Percentiles rank a stretch among this genome's conserved stretches.
Evolutionary conservation across 2,888 invertebrate species (phyloP).

Genomic region (Tenthredo amoena): DNA sequence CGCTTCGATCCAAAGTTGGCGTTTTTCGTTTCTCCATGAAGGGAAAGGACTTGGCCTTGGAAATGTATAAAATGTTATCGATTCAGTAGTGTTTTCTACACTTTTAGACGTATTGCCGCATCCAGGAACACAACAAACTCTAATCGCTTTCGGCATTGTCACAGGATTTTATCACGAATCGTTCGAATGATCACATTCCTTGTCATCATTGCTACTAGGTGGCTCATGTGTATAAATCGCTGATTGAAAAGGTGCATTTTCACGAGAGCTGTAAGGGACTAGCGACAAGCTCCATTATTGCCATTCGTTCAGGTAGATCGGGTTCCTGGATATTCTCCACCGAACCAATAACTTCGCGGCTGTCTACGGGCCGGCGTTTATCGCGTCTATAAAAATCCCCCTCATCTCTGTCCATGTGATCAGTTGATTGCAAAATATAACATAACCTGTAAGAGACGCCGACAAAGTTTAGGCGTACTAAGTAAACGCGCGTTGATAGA

Average conservation of each 20-base stretch:
- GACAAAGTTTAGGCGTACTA: background rate
- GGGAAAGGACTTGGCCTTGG: background rate
- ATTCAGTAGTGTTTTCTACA: background rate
- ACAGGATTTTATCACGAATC: background rate
- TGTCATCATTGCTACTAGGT: background rate
- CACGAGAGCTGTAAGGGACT: background rate
- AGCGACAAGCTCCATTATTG: background rate
- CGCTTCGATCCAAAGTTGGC: background rate
- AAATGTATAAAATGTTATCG: background rate
- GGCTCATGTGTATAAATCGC: background rate
- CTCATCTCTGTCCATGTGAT: background rate
- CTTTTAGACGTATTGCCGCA: background rate
- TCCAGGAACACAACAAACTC: background rate
- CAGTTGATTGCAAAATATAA: background rate
- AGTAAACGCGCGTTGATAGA: background rate
- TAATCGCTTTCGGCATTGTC: constrained; percentile 5
- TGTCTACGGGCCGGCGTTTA: background rate
- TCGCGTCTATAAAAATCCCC: background rate
- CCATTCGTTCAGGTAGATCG: background rate
- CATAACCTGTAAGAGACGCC: background rate
- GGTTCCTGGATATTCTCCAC: background rate
- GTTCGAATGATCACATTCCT: background rate
- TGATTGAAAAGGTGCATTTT: background rate
- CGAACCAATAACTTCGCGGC: background rate
- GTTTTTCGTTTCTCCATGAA: background rate